These are phyloP conservation scores for Sus cebifrons DNA, from an alignment of 2,797 vertebrate species.

Conservation along the genomic window DNA sequence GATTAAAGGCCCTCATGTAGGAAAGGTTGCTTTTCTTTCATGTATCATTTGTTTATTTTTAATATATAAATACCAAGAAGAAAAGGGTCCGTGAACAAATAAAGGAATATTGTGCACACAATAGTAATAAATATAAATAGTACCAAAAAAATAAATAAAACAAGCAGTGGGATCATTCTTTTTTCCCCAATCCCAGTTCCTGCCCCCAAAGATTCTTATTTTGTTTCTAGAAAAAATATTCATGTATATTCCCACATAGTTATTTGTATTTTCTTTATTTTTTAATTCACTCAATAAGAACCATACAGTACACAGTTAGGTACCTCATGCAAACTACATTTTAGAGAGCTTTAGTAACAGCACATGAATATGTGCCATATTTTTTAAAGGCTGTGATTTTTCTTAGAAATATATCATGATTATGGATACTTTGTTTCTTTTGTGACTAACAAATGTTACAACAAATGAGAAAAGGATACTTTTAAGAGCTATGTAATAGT, in stretches of 20 bases:
- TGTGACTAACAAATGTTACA: neutral
- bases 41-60: neutral
- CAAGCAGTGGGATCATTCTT: neutral
- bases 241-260: neutral
- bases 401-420: neutral
- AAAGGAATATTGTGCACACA: neutral
- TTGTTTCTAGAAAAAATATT: slow-evolving; percentile 51
- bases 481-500: slow-evolving; percentile 38
- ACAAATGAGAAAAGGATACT: slow-evolving; percentile 21
- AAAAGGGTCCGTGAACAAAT: slow-evolving; percentile 6
- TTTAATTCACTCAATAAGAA: neutral
- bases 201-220: slow-evolving; percentile 9
- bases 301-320: neutral
- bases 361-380: neutral
- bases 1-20: neutral
- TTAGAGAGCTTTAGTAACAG: neutral
- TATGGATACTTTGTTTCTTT: neutral
- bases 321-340: neutral
- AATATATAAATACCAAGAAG: neutral
- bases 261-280: slow-evolving; percentile 53
- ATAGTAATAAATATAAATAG: neutral
- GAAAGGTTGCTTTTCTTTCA: slow-evolving; percentile 43
- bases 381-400: neutral
- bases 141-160: slow-evolving; percentile 1
- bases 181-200: neutral